Conservation (phyloP, 2,888 invertebrate genomes). For the Cylloceria caligata region DNA sequence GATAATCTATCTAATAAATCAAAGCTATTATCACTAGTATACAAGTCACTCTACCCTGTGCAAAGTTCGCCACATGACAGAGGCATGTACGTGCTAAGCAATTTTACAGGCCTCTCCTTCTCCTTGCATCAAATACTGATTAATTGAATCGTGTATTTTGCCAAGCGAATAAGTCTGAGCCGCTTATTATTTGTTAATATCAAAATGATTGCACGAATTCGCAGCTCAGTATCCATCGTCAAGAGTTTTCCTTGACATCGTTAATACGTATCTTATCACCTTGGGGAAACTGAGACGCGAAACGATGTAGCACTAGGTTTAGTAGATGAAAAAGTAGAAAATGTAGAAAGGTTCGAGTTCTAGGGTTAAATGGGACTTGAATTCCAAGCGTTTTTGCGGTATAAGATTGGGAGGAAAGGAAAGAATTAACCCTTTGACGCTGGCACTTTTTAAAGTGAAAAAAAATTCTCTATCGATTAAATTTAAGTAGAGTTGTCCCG, state of each 20-base stretch:
- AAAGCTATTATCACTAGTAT: constrained; percentile 50
- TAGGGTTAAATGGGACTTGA: constrained; percentile 29
- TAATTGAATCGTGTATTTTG: constrained; percentile 1
- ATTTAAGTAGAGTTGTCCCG: too few relatives aligned
- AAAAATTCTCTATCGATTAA: neutral
- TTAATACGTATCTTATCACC: neutral
- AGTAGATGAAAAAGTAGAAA: constrained; percentile 67
- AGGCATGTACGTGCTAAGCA: constrained; percentile 35
- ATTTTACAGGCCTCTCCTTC: constrained; percentile 58
- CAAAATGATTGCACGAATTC: constrained; percentile 7
- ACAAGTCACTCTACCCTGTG: constrained; percentile 53
- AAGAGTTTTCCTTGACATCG: neutral
- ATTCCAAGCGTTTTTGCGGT: constrained; percentile 4
- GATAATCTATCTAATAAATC: constrained; percentile 24
- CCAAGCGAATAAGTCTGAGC: constrained; percentile 10
- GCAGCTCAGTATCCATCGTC: neutral
- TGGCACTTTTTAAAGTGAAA: neutral
- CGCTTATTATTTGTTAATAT: neutral
- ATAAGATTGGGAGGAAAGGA: neutral
- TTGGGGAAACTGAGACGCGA: constrained; percentile 5
- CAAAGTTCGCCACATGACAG: constrained; percentile 23
- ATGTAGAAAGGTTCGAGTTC: constrained; percentile 56
- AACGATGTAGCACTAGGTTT: constrained; percentile 11
- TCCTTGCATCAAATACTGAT: constrained; percentile 13
- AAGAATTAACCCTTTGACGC: neutral